These are phyloP conservation scores for Eledona agricola DNA, from an alignment of 2,888 invertebrate species.

Conservation along the genomic window DNA sequence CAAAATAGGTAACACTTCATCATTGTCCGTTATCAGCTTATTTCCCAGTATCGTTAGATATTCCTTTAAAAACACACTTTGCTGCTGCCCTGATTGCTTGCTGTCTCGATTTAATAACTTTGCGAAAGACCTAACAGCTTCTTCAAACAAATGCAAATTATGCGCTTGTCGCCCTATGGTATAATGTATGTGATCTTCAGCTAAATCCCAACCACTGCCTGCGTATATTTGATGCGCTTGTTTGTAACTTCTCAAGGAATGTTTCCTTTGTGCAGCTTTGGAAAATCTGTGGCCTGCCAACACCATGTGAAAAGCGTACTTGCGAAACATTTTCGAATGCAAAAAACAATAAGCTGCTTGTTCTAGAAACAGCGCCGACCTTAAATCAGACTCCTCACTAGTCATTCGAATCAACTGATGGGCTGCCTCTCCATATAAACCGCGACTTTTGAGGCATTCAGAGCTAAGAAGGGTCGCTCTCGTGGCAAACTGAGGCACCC, in stretches of 20 bases:
- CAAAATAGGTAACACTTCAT: slow-evolving; percentile 64
- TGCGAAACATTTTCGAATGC: slow-evolving; percentile 79
- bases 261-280: slow-evolving; percentile 90
- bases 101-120: slow-evolving; percentile 77
- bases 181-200: slow-evolving; percentile 95
- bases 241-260: slow-evolving; percentile 90
- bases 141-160: slow-evolving; percentile 76
- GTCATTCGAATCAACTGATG: slow-evolving; percentile 95
- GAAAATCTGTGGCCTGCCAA: slow-evolving; percentile 95
- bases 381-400: slow-evolving; percentile 95
- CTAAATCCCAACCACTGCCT: slow-evolving; percentile 86
- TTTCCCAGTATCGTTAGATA: slow-evolving; percentile 82
- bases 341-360: slow-evolving; percentile 95
- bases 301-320: slow-evolving; percentile 96
- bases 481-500: slow-evolving; percentile 91
- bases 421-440: slow-evolving; percentile 90
- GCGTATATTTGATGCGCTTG: slow-evolving; percentile 84
- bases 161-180: slow-evolving; percentile 91
- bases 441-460: slow-evolving; percentile 83
- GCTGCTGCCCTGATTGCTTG: slow-evolving; percentile 76
- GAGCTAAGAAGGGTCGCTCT: slow-evolving; percentile 89
- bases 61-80: slow-evolving; percentile 84
- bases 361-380: slow-evolving; percentile 92
- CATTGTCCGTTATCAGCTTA: slow-evolving; percentile 60
- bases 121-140: slow-evolving; percentile 79